Base-by-base conservation (phyloP, 2,797 vertebrate genomes). In the Artibeus lituratus region DNA sequence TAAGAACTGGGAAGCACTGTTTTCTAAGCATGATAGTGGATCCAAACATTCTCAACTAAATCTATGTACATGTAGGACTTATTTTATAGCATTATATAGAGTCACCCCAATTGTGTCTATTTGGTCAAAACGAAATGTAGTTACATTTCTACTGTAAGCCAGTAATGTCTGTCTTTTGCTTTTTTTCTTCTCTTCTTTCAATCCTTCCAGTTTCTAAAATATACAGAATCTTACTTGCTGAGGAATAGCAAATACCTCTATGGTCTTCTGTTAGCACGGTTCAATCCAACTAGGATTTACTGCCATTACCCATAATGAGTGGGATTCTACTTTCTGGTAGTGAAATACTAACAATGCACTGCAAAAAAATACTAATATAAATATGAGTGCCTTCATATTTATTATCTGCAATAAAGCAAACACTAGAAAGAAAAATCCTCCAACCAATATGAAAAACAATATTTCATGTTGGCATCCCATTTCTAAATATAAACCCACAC, bases 61-160 rank as follows among this genome's bases (percentile, higher is more conserved):
- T 90, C 65, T 86, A 86, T 32, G 92, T 81, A 84, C 10, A 84
- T 5, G 14, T 81, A 73, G 84, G 74, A 91, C 42, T 62, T 89
- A 85, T 77, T 96, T 95, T 86, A 95, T 57, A 94, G 42, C 39
- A 96, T 92, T 88, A 90, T 73, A 92, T 86, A 86, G 80, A 96
- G 26, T 77, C 82, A 35, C 51, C 67, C 42, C 87, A 42, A 92
- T 94, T 84, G 5, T 49, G 76, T 94, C 85, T 91, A 65, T 80
- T 95, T 6, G 29, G 35, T 76, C 84, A 89, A 81, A 94, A 42
- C 65, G 94, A 96, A 97, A 92, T 82, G 73, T 49, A 92, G 77
- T 44, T 90, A 72, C 32, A 91, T 62, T 94, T 94, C 78, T 81
- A 92, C 37, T 85, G 88, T 84, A 93, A 91, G 21, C 10, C 81